These are phyloP conservation scores for Heliconius ismenius DNA, from an alignment of 2,888 invertebrate genomes.

Conservation along the genomic window DNA sequence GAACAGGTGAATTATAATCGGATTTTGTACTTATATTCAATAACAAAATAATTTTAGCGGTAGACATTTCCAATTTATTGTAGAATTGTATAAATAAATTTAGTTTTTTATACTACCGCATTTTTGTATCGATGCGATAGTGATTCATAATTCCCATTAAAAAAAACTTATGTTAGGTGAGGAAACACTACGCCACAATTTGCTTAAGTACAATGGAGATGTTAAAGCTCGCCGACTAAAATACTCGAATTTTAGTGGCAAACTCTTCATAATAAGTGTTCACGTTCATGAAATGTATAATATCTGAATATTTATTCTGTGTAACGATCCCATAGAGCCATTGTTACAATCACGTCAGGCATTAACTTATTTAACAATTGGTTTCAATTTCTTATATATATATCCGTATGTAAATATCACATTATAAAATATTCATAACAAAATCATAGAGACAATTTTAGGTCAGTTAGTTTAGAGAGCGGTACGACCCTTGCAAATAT, in stretches of 20 bases:
- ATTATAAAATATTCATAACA: slow-evolving; percentile 4
- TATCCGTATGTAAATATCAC: not conserved
- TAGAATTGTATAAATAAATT: not conserved
- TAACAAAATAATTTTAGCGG: slow-evolving; percentile 26
- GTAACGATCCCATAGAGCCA: no score
- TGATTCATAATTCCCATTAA: no score
- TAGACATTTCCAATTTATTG: slow-evolving; percentile 19
- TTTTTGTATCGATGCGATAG: not conserved
- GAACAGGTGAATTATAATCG: slow-evolving; percentile 39
- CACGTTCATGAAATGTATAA: no score
- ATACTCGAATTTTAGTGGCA: no score
- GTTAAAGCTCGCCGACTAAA: not conserved
- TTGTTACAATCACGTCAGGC: not conserved
- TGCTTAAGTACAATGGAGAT: not conserved
- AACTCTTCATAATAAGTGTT: no score
- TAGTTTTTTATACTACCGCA: not conserved
- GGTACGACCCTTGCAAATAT: slow-evolving; percentile 45
- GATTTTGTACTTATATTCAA: slow-evolving; percentile 35
- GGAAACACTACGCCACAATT: not conserved
- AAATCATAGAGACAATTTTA: not conserved
- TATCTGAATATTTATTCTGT: no score
- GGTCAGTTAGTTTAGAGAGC: slow-evolving; percentile 24
- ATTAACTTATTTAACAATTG: not conserved
- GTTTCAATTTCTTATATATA: not conserved
- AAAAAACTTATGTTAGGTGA: not conserved